These are phyloP conservation scores for Phengaris arion DNA, from an alignment of 2,888 invertebrate species.

Conservation along the genomic window DNA sequence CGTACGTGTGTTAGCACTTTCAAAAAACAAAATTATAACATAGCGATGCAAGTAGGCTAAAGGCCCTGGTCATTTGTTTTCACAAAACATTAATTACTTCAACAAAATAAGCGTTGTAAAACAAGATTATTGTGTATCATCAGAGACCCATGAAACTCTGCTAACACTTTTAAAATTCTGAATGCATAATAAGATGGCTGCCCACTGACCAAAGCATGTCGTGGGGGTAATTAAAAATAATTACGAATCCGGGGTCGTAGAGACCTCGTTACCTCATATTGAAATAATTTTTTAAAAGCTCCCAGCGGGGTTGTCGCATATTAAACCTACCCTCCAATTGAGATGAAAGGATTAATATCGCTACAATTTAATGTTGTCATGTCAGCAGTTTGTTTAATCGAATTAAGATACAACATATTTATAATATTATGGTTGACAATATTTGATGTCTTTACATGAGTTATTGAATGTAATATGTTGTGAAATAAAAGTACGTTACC, in stretches of 20 bases:
- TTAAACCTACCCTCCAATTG: neutral
- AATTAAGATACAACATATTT: constrained; percentile 2
- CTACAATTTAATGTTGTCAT: no score
- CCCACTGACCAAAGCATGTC: constrained; percentile 38
- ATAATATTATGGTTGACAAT: neutral
- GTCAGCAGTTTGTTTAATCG: neutral
- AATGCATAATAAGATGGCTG: constrained; percentile 62
- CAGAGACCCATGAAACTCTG: neutral
- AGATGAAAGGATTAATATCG: constrained; percentile 11
- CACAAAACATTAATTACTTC: neutral
- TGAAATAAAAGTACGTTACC: neutral
- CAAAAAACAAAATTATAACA: no score
- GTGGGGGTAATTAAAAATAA: constrained; percentile 65
- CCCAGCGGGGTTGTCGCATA: constrained; percentile 34
- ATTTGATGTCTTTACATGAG: neutral
- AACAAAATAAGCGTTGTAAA: neutral
- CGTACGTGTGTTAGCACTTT: no score
- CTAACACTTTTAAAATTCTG: constrained; percentile 36
- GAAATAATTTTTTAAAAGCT: constrained; percentile 29
- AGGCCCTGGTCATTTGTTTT: no score
- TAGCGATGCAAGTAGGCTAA: no score
- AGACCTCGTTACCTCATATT: constrained; percentile 17
- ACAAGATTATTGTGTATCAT: neutral
- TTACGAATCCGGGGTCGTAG: constrained; percentile 50
- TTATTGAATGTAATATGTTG: neutral